Evolutionary conservation across 1,140 invertebrate species (phyloP).

Genomic region (Drosophila neocordata): DNA sequence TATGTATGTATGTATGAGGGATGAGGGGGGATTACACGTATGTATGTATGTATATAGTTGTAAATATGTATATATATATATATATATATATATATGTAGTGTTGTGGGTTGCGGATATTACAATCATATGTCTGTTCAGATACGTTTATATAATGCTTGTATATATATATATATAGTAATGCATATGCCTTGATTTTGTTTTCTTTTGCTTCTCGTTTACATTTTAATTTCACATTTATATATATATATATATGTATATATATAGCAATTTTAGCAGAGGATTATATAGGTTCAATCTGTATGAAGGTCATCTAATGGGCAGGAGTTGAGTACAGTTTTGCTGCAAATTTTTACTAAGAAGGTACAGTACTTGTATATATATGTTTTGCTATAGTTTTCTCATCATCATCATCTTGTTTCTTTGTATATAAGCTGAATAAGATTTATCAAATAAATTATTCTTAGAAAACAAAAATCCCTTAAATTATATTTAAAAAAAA

Average conservation of each 20-base stretch:
- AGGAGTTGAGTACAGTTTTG: conserved; percentile 77
- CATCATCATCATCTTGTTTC: background rate
- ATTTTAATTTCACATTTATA: background rate
- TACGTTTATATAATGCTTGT: conserved; percentile 56
- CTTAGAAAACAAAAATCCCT: background rate
- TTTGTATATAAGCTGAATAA: conserved; percentile 6
- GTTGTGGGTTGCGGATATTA: conserved; percentile 39
- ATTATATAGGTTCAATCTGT: conserved; percentile 45
- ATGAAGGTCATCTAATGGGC: conserved; percentile 78
- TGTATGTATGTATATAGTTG: conserved; percentile 16
- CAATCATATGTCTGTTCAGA: conserved; percentile 75
- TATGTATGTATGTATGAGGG: conserved; percentile 18
- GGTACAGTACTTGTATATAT: conserved; percentile 78
- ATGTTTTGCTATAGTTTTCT: conserved; percentile 50
- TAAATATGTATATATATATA: conserved; percentile 20
- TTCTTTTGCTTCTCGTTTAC: background rate
- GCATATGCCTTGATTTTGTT: conserved; percentile 19
- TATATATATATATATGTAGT: conserved; percentile 28
- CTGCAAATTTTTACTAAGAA: conserved; percentile 74
- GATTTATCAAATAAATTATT: background rate
- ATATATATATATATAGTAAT: conserved; percentile 18
- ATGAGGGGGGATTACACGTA: conserved; percentile 7
- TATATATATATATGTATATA: conserved; percentile 21
- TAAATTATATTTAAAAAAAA: conserved; percentile 15
- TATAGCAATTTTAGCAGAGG: conserved; percentile 52